These are phyloP conservation scores for Masticophis lateralis DNA, from an alignment of 2,797 vertebrate species.

Conservation along the genomic window DNA sequence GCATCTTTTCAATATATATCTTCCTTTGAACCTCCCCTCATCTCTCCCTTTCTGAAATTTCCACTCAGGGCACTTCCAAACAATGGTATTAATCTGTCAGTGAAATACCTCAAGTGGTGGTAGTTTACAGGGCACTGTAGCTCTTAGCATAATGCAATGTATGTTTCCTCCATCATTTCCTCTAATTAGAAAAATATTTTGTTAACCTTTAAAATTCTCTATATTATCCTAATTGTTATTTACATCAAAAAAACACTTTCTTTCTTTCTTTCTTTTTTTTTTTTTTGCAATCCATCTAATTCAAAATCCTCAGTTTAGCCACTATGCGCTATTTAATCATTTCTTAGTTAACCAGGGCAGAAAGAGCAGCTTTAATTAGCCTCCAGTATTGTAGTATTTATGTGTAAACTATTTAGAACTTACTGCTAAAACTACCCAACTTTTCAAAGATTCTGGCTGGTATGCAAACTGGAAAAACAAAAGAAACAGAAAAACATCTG, in stretches of 20 bases:
- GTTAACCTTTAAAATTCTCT: not conserved
- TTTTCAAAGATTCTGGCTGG: not conserved
- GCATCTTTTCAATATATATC: not conserved
- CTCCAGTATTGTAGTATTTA: not conserved
- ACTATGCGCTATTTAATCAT: not conserved
- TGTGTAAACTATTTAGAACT: not conserved
- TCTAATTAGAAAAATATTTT: not conserved
- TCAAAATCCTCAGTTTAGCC: not conserved
- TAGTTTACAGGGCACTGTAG: not conserved
- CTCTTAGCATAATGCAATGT: not conserved
- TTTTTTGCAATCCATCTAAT: not conserved
- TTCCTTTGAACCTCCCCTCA: not conserved
- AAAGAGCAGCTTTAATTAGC: not conserved
- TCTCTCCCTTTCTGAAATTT: not conserved
- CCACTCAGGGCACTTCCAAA: not conserved
- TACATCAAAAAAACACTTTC: not conserved
- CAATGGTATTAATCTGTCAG: not conserved
- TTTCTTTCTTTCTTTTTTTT: no score
- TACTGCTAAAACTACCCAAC: not conserved
- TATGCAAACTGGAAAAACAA: not conserved
- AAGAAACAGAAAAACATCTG: not conserved
- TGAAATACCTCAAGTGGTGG: not conserved
- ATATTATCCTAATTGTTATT: not conserved
- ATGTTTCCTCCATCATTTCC: not conserved
- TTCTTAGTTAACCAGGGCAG: not conserved